Conservation (phyloP, 2,113 vertebrate species). For the Alces alces region DNA sequence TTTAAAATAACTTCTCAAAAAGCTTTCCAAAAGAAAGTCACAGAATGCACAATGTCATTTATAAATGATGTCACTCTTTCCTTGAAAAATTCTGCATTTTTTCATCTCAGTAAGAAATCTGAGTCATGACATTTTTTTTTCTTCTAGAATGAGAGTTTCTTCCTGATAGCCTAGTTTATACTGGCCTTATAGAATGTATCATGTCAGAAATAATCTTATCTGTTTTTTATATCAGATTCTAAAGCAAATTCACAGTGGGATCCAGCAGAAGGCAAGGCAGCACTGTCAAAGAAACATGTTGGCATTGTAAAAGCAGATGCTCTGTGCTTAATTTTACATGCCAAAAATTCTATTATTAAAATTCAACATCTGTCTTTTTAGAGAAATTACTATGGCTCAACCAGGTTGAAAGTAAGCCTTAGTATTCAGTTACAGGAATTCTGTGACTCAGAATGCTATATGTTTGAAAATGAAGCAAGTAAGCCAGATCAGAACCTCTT, state of each 20-base stretch:
- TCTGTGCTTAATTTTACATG: slow-evolving; percentile 50
- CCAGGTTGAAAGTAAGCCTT: slow-evolving; percentile 38
- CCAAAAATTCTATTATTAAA: slow-evolving; percentile 66
- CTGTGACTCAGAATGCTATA: background rate
- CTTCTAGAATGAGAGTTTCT: slow-evolving; percentile 19
- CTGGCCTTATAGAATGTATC: background rate
- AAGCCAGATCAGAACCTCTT: slow-evolving; percentile 9
- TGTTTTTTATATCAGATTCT: slow-evolving; percentile 49
- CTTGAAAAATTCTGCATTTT: slow-evolving; percentile 8
- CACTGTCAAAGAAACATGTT: slow-evolving; percentile 63
- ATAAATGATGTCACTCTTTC: background rate
- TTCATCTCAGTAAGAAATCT: slow-evolving; percentile 19
- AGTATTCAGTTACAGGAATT: slow-evolving; percentile 16
- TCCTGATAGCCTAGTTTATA: background rate
- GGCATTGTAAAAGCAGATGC: slow-evolving; percentile 56
- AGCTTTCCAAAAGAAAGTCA: background rate
- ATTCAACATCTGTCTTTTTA: slow-evolving; percentile 47
- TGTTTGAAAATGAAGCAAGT: slow-evolving; percentile 43
- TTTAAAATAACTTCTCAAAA: slow-evolving; percentile 25
- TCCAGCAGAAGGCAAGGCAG: slow-evolving; percentile 54
- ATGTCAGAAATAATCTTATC: slow-evolving; percentile 36
- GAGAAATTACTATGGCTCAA: slow-evolving; percentile 19
- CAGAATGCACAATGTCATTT: background rate
- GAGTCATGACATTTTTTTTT: background rate
- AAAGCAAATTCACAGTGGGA: slow-evolving; percentile 54